These are phyloP conservation scores for Hedya salicella DNA, from an alignment of 2,888 invertebrate genomes.

Conservation along the genomic window DNA sequence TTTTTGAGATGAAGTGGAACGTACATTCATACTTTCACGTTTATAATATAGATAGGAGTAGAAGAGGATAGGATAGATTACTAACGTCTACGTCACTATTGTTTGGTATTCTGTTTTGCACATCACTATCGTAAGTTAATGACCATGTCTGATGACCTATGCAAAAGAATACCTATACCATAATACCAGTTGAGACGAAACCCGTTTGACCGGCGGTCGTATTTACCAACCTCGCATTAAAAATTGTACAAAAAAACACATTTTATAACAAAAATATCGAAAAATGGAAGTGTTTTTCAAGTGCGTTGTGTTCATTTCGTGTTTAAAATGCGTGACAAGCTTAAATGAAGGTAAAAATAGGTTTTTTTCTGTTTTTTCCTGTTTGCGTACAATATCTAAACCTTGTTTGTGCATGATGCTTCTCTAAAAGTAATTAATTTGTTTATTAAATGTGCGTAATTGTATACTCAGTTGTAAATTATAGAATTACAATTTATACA, in stretches of 20 bases:
- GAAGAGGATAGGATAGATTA: too few species aligned
- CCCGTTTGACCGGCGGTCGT: conserved; percentile 13
- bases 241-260: not conserved
- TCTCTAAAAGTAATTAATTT: too few species aligned
- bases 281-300: conserved; percentile 19
- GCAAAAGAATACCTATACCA: not conserved
- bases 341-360: conserved; percentile 21
- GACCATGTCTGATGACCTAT: too few species aligned
- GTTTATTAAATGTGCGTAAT: too few species aligned
- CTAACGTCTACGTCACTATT: too few species aligned
- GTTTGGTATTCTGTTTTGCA: too few species aligned
- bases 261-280: conserved; percentile 6
- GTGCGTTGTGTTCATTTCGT: conserved; percentile 1
- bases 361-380: conserved; percentile 3
- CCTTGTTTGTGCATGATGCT: not conserved
- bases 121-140: too few species aligned
- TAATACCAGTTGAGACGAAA: conserved; percentile 19
- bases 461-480: too few species aligned
- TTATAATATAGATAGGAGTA: too few species aligned
- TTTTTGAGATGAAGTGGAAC: too few species aligned
- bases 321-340: not conserved
- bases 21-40: too few species aligned
- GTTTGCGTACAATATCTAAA: not conserved
- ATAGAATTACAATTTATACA: too few species aligned
- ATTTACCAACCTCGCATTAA: not conserved